phyloP scores from a whole-genome alignment of 2,797 vertebrate genomes.

The Lepus townsendii region DNA sequence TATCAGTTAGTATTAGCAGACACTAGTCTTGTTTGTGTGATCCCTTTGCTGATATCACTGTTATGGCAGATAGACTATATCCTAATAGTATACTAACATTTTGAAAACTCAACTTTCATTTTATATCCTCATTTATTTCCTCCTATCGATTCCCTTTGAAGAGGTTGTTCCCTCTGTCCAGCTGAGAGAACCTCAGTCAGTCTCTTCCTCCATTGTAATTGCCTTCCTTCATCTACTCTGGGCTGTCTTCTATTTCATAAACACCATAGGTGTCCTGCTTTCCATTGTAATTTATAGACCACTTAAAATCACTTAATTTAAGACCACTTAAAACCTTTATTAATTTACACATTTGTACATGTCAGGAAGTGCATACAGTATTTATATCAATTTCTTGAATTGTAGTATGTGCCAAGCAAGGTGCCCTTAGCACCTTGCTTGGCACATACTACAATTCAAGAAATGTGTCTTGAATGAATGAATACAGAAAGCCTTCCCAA shows the following conservation, averaged over 20 bases:
- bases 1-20: too few relatives aligned
- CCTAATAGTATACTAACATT: neutral
- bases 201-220: accelerated
- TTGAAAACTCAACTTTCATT: constrained; percentile 2
- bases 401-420: neutral
- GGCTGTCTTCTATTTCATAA: neutral
- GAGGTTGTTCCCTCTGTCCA: neutral
- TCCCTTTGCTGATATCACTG: neutral
- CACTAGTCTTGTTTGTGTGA: too few relatives aligned
- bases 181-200: neutral
- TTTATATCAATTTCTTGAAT: neutral
- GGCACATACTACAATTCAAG: neutral
- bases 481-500: constrained; percentile 4
- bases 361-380: neutral
- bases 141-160: neutral
- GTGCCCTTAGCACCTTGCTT: neutral
- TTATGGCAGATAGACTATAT: neutral
- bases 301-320: neutral
- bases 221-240: neutral
- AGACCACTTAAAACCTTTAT: neutral
- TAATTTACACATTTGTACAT: neutral
- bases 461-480: neutral
- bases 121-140: neutral
- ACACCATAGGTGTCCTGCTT: neutral
- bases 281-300: neutral